phyloP scores from a whole-genome alignment of 2,797 vertebrate genomes.

The Mionectes olivaceus region DNA sequence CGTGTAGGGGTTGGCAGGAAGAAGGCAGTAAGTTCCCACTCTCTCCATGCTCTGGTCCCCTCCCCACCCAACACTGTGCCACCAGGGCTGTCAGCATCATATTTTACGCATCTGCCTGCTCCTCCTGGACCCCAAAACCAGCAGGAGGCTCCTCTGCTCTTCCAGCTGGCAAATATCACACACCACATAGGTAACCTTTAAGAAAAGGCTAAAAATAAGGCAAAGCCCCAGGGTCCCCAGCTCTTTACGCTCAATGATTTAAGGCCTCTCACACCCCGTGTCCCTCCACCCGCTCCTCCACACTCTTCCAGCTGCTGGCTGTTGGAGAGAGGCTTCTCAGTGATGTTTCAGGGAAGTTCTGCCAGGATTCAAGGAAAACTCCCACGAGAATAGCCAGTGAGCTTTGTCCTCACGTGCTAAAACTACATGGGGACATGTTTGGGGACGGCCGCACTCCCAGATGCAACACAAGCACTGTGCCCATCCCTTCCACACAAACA shows the following conservation, averaged over 20 bases:
- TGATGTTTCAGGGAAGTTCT: background rate
- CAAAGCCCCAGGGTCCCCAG: background rate
- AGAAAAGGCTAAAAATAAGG: slow-evolving; percentile 1
- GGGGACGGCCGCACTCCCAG: background rate
- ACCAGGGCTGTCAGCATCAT: background rate
- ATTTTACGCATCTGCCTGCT: background rate
- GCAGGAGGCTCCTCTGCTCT: background rate
- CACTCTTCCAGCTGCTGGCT: fast-evolving
- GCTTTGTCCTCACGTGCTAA: fast-evolving
- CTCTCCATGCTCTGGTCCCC: background rate
- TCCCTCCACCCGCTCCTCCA: fast-evolving
- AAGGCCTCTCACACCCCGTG: fast-evolving
- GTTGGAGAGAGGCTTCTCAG: background rate
- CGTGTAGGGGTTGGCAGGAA: background rate
- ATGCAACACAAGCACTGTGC: background rate
- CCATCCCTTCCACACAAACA: background rate
- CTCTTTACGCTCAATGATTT: background rate
- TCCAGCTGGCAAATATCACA: background rate
- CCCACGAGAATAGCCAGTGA: fast-evolving
- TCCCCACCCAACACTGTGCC: background rate
- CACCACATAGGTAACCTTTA: background rate
- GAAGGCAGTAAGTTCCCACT: background rate
- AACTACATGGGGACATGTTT: fast-evolving
- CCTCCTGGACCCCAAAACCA: background rate
- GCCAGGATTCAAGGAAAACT: background rate